These are phyloP conservation scores for Leptogaster cylindrica DNA, from an alignment of 2,888 invertebrate species.

Conservation along the genomic window DNA sequence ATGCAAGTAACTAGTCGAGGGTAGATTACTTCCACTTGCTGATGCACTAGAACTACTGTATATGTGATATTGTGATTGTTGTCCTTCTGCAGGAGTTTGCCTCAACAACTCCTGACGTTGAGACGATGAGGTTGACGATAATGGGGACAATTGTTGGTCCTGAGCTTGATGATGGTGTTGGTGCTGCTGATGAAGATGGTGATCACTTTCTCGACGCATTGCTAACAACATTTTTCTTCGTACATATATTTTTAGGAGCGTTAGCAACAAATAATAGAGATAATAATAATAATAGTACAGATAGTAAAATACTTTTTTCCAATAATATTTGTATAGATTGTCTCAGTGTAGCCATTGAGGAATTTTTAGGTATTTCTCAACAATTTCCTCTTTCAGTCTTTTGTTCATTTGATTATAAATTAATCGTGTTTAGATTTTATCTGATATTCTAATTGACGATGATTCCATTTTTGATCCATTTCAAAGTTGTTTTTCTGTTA, in stretches of 20 bases:
- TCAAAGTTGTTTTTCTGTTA: too few relatives aligned
- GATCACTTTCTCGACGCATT: slow-evolving; percentile 79
- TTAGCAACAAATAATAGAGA: slow-evolving; percentile 5
- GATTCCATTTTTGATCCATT: too few relatives aligned
- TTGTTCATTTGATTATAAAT: too few relatives aligned
- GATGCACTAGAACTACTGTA: slow-evolving; percentile 53
- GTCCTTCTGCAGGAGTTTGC: slow-evolving; percentile 21
- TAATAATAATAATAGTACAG: too few relatives aligned
- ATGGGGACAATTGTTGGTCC: slow-evolving; percentile 22
- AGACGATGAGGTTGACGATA: slow-evolving; percentile 33
- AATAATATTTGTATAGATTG: background rate
- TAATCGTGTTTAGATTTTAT: too few relatives aligned
- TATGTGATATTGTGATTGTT: slow-evolving; percentile 32
- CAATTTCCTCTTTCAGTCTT: slow-evolving; percentile 9
- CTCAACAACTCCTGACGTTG: slow-evolving; percentile 16
- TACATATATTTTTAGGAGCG: slow-evolving; percentile 13
- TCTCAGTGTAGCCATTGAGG: slow-evolving; percentile 19
- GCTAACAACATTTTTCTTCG: slow-evolving; percentile 66
- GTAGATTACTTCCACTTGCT: slow-evolving; percentile 46
- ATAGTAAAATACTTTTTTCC: background rate
- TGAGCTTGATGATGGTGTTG: slow-evolving; percentile 46
- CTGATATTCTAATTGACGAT: too few relatives aligned
- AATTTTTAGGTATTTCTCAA: background rate
- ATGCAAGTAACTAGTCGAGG: slow-evolving; percentile 45
- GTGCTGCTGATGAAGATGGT: slow-evolving; percentile 53